phyloP scores from a whole-genome alignment of 2,797 vertebrate genomes.

The Borostomias antarcticus region DNA sequence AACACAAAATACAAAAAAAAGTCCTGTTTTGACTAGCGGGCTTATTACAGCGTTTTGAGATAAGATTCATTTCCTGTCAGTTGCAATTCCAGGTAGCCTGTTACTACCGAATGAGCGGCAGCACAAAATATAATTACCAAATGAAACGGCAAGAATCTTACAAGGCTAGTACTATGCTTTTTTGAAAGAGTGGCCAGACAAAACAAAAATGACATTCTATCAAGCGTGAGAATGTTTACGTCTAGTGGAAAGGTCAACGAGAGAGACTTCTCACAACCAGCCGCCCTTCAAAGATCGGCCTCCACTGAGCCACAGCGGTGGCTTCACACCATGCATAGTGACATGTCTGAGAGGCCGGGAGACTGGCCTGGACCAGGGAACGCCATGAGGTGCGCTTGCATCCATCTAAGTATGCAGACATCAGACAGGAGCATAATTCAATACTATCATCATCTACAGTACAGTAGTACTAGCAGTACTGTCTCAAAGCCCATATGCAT shows the following conservation, averaged over 20 bases:
- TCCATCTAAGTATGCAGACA: too few relatives aligned
- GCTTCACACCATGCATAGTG: too few relatives aligned
- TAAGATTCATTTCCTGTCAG: conserved; percentile 60
- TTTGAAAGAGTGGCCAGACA: neutral
- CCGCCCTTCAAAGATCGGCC: neutral
- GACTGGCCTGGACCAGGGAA: too few relatives aligned
- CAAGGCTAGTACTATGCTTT: neutral
- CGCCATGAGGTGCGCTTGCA: too few relatives aligned
- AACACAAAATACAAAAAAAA: conserved; percentile 63
- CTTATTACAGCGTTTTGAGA: conserved; percentile 54
- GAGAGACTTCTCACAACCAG: neutral
- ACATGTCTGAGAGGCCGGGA: too few relatives aligned
- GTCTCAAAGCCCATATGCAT: too few relatives aligned
- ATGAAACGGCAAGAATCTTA: neutral
- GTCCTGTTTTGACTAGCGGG: conserved; percentile 69
- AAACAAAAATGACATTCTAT: conserved; percentile 1
- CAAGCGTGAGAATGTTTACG: conserved; percentile 1
- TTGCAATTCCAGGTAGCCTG: conserved; percentile 49
- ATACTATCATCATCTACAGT: too few relatives aligned
- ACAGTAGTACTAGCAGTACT: too few relatives aligned
- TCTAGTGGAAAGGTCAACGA: conserved; percentile 1
- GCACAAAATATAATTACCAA: conserved; percentile 47
- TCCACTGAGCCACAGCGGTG: too few relatives aligned
- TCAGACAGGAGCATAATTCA: too few relatives aligned
- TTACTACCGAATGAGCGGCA: conserved; percentile 43